Percentiles rank a stretch among this genome's conserved stretches.
Evolutionary conservation across 2,888 invertebrate species (phyloP).

Genomic region (Pristionchus fissidentatus): DNA sequence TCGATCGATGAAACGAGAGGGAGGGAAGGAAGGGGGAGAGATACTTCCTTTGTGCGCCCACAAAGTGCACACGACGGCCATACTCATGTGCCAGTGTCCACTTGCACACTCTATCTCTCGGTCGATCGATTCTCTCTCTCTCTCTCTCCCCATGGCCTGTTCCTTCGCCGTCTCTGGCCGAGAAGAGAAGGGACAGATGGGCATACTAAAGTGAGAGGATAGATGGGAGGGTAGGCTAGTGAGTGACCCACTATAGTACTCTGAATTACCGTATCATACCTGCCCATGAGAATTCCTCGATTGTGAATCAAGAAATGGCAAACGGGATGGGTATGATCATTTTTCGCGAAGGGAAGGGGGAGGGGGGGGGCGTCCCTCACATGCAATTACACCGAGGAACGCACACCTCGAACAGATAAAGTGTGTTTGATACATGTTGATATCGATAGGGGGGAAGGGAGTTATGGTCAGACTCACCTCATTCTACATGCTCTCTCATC

Average conservation of each 20-base stretch:
- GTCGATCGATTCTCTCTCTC: conserved; percentile 7
- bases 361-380: conserved; percentile 18
- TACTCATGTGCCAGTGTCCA: neutral
- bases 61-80: neutral
- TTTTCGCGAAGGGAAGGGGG: neutral
- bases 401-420: too few relatives aligned
- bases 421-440: neutral
- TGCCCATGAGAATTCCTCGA: too few relatives aligned
- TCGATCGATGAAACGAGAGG: conserved; percentile 28
- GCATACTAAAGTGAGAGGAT: neutral
- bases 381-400: conserved; percentile 41
- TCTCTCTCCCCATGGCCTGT: neutral
- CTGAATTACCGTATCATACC: too few relatives aligned
- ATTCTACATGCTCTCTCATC: too few relatives aligned
- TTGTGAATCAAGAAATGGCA: too few relatives aligned
- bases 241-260: neutral
- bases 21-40: neutral
- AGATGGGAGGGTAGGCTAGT: neutral
- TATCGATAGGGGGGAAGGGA: neutral
- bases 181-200: conserved; percentile 36
- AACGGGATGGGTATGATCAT: too few relatives aligned
- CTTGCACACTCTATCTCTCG: neutral
- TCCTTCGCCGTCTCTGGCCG: neutral
- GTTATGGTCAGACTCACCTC: neutral
- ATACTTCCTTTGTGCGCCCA: neutral